Base-by-base conservation (phyloP, 2,888 invertebrate genomes). In the Diploptera punctata region DNA sequence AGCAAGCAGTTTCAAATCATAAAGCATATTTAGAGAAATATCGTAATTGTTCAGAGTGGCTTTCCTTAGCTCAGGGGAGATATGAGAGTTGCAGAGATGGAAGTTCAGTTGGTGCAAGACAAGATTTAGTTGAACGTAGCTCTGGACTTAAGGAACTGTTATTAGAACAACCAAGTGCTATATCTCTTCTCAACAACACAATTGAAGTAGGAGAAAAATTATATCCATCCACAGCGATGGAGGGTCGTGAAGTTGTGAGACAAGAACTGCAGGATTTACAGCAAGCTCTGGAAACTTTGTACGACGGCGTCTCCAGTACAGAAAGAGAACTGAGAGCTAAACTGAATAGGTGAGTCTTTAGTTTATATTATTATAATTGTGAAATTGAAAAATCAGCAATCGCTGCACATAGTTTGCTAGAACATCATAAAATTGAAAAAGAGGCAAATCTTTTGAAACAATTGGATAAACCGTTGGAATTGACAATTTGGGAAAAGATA, bases 141-240 rank as follows among this genome's bases (percentile, higher is more conserved):
- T 87, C 90, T 76, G 88, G 89, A 21, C 84, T 95, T 2, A 91
- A 91, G 73, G 93, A 93, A 75, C 83, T 95, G 13, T 80, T 93
- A 16, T 87, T 90, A 57, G 93, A 93, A 81, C 92, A 92, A 80
- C 88, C 91, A 0, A 90, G 89, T 68, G 92, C 93, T 1, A 89
- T 90, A 2, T 85, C 92, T 18, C 83, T 94, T 44, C 86, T 97
- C 0, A 96, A 96, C 79, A 91, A 91, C 76, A 93, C 95, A 0
- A 90, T 93, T 33, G 97, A 98, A 81, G 83, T 92, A 69, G 97
- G 97, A 24, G 97, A 97, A 80, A 94, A 94, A 80, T 84, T 95
- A 43, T 96, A 94, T 81, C 87, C 93, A 1, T 92, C 92, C 0
- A 97, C 97, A 0, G 93, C 95, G 2, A 86, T 90, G 1, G 95